A percentile compares a stretch with the other conserved stretches of the same genome.
phyloP scores from a whole-genome alignment of 2,113 vertebrate species.

The Chaetodon auriga region DNA sequence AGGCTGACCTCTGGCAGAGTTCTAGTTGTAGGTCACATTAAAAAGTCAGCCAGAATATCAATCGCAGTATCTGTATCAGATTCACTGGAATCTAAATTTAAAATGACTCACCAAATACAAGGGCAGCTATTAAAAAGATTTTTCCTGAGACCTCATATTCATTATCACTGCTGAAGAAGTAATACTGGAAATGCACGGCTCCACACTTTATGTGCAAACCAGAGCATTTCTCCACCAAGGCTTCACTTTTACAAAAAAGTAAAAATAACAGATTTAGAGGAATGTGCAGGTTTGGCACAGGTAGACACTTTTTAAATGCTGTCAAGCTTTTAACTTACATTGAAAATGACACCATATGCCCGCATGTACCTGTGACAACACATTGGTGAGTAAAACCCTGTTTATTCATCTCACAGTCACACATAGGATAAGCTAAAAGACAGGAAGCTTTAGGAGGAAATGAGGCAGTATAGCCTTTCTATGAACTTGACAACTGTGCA shows the following conservation, averaged over 20 bases:
- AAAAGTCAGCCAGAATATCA: neutral
- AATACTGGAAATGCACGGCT: neutral
- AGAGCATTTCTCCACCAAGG: neutral
- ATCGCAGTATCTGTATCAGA: neutral
- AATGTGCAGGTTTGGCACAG: neutral
- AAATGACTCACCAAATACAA: neutral
- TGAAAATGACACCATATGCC: neutral
- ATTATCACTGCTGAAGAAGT: neutral
- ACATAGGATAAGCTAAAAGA: neutral
- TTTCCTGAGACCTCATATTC: neutral
- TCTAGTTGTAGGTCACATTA: too few relatives aligned
- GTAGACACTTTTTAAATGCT: neutral
- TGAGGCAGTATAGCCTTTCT: neutral
- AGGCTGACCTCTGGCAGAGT: too few relatives aligned
- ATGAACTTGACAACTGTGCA: neutral
- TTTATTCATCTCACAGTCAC: neutral
- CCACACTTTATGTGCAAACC: neutral
- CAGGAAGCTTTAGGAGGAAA: neutral
- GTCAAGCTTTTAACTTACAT: neutral
- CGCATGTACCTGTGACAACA: neutral
- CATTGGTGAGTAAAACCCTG: neutral
- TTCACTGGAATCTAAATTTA: neutral
- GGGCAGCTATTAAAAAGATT: neutral
- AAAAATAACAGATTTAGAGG: too few relatives aligned
- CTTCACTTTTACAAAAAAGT: neutral